A percentile compares a stretch with the other conserved stretches of the same genome.
Conservation (phyloP, 2,113 vertebrate species). For the Clarias macrocephalus region DNA sequence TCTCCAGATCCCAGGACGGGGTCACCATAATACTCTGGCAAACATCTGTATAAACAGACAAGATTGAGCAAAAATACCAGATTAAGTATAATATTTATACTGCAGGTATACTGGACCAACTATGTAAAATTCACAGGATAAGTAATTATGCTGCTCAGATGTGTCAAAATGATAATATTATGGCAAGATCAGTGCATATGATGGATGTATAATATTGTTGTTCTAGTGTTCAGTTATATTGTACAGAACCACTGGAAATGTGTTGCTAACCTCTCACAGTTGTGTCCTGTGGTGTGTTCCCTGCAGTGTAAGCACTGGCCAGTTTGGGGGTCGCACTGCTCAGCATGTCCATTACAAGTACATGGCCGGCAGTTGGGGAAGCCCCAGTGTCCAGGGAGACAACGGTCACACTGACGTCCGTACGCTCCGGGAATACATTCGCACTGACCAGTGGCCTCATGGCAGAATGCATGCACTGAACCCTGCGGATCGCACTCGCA, state of each 20-base stretch:
- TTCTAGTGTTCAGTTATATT: background rate
- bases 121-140: background rate
- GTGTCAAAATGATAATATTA: background rate
- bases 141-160: background rate
- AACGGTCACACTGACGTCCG: conserved; percentile 84
- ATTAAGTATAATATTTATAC: background rate
- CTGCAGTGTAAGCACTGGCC: conserved; percentile 84
- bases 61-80: background rate
- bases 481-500: conserved; percentile 87
- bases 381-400: conserved; percentile 89
- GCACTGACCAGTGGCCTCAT: conserved; percentile 85
- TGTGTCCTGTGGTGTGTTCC: conserved; percentile 81
- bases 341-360: conserved; percentile 85
- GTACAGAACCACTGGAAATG: background rate
- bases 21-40: conserved; percentile 89
- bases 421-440: conserved; percentile 81
- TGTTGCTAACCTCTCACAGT: conserved; percentile 83
- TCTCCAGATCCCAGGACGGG: conserved; percentile 89
- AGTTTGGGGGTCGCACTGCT: conserved; percentile 77
- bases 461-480: conserved; percentile 80
- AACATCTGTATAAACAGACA: conserved; percentile 74
- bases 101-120: background rate
- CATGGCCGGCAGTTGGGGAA: conserved; percentile 90
- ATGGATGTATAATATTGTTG: background rate
- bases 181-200: background rate